Evolutionary conservation across 2,113 vertebrate genomes (phyloP).

Genomic region (Phasianus colchicus): DNA sequence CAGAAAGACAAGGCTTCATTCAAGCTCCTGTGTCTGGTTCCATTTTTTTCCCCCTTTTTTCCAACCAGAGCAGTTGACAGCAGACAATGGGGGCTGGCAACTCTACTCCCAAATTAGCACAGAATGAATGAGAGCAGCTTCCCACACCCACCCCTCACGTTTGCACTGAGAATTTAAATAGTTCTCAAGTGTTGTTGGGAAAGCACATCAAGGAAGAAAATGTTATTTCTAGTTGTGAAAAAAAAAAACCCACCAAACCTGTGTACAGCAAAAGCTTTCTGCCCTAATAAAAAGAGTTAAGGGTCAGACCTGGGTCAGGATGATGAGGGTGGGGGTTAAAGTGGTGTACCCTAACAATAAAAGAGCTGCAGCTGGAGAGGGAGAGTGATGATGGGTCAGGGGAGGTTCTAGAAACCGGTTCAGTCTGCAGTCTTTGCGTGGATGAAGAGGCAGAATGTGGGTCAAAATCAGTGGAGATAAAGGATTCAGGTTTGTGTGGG

Average conservation of each 20-base stretch:
- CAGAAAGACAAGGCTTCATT: constrained; percentile 20
- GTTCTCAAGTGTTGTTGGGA: not conserved
- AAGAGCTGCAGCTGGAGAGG: not conserved
- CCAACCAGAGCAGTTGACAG: not conserved
- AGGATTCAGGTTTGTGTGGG: not conserved
- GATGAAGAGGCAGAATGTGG: fast-evolving
- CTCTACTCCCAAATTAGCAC: not conserved
- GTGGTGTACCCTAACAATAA: not conserved
- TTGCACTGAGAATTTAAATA: not conserved
- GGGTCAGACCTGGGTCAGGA: not conserved
- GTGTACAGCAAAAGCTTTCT: not conserved
- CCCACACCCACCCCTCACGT: not conserved
- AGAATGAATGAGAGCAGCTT: not conserved
- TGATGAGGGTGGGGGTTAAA: not conserved
- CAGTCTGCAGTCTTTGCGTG: not conserved
- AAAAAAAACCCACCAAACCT: not conserved
- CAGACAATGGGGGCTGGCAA: not conserved
- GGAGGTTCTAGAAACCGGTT: not conserved
- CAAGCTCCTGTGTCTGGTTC: not conserved
- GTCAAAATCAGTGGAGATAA: fast-evolving
- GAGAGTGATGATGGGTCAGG: not conserved
- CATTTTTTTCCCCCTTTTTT: not conserved
- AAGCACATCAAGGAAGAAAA: not conserved
- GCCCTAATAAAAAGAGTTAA: not conserved
- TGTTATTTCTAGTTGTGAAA: not conserved